phyloP scores from a whole-genome alignment of 2,797 vertebrate genomes.

The Erethizon dorsatum region DNA sequence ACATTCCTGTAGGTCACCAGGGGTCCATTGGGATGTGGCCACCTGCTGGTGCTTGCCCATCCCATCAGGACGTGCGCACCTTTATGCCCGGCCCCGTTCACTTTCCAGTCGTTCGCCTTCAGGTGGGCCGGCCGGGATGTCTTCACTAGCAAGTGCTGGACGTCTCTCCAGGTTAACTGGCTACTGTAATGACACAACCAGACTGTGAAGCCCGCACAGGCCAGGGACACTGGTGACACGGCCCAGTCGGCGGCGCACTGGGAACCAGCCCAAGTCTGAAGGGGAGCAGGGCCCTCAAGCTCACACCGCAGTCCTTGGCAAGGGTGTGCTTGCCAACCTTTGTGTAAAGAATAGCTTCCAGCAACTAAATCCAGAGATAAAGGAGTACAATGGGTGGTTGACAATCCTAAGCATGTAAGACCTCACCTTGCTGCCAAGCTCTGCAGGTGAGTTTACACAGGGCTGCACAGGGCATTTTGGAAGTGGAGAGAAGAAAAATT shows the following conservation, averaged over 20 bases:
- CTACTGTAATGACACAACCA: slow-evolving; percentile 85
- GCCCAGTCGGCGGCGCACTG: fast-evolving
- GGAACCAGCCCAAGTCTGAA: not conserved
- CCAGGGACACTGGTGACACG: fast-evolving
- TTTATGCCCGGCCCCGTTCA: slow-evolving; percentile 90
- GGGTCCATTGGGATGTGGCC: fast-evolving
- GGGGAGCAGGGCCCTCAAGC: not conserved
- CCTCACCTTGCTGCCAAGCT: not conserved
- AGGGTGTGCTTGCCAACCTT: not conserved
- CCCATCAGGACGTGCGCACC: slow-evolving; percentile 82
- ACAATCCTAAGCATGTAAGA: not conserved
- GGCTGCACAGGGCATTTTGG: not conserved
- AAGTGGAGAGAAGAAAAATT: not conserved
- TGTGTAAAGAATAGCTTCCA: not conserved
- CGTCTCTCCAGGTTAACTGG: slow-evolving; percentile 91
- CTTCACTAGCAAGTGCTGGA: slow-evolving; percentile 92
- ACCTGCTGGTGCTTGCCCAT: not conserved
- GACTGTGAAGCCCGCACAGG: not conserved
- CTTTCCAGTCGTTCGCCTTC: slow-evolving; percentile 90
- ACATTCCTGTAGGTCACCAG: too few relatives aligned
- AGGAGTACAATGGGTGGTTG: not conserved
- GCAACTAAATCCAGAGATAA: not conserved
- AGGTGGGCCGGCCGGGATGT: slow-evolving; percentile 90
- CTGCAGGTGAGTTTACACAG: not conserved
- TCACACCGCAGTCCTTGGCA: not conserved